Conservation (phyloP, 2,888 invertebrate species). For the Lasioglossum marginatum region DNA sequence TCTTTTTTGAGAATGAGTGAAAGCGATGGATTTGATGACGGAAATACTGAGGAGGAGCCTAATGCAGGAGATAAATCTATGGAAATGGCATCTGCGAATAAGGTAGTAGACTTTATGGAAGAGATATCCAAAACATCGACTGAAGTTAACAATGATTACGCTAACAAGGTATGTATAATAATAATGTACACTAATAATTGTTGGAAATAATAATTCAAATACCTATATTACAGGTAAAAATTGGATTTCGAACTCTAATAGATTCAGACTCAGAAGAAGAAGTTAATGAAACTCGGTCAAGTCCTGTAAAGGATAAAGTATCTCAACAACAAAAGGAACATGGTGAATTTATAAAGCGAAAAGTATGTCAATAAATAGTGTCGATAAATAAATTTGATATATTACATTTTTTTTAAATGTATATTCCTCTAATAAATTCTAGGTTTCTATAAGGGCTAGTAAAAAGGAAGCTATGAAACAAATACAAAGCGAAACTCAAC, state of each 20-base stretch:
- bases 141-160: background rate
- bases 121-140: background rate
- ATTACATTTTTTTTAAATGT: background rate
- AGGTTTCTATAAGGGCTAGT: slow-evolving; percentile 75
- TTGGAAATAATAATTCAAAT: slow-evolving; percentile 8
- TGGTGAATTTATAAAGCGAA: background rate
- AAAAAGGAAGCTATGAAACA: slow-evolving; percentile 89
- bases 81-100: background rate
- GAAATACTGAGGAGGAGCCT: background rate
- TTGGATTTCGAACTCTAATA: slow-evolving; percentile 24
- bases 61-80: background rate
- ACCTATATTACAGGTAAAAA: background rate
- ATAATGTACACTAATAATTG: slow-evolving; percentile 5
- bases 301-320: background rate
- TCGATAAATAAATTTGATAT: background rate
- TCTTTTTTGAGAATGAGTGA: slow-evolving; percentile 11
- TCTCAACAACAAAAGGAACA: background rate
- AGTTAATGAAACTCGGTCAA: background rate
- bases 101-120: background rate
- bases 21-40: background rate
- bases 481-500: slow-evolving; percentile 93
- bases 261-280: slow-evolving; percentile 49
- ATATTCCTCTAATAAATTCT: background rate
- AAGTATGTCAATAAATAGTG: slow-evolving; percentile 19
- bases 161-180: background rate